Percentiles rank a stretch among this genome's conserved stretches.
phyloP scores from a whole-genome alignment of 1,140 invertebrate genomes.

The Drosophila orosa region DNA sequence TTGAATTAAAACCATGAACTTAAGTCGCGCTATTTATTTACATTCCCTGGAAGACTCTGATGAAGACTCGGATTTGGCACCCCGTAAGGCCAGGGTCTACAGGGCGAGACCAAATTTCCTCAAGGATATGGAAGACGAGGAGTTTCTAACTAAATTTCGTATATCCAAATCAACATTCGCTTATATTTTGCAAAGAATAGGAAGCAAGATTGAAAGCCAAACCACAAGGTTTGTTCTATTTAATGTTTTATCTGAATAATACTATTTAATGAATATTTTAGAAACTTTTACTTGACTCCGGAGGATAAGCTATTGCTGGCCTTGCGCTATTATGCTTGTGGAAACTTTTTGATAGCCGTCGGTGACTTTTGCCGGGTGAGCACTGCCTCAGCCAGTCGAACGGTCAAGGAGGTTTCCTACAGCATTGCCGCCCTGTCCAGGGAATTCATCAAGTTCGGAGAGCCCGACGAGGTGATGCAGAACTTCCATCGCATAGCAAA shows the following conservation, averaged over 20 bases:
- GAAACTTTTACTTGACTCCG: not conserved
- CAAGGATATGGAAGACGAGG: not conserved
- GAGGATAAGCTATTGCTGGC: slow-evolving; percentile 3
- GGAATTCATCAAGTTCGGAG: slow-evolving; percentile 12
- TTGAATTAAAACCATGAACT: not conserved
- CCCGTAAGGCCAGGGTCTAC: not conserved
- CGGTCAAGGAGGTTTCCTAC: slow-evolving; percentile 8
- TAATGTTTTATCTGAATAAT: not conserved
- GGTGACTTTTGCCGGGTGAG: not conserved
- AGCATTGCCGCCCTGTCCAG: slow-evolving; percentile 2
- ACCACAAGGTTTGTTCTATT: not conserved
- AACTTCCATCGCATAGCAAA: not conserved
- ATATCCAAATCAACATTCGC: not conserved
- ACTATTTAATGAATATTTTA: not conserved
- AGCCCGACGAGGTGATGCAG: not conserved
- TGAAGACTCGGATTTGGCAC: not conserved
- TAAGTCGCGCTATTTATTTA: slow-evolving; percentile 3
- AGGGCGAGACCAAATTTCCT: not conserved
- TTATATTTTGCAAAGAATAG: not conserved
- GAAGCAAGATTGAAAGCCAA: not conserved
- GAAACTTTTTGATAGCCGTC: not conserved
- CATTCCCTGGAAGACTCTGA: not conserved
- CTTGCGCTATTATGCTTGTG: not conserved
- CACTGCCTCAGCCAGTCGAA: not conserved
- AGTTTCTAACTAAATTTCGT: slow-evolving; percentile 5